A percentile compares a stretch with the other conserved stretches of the same genome.
Evolutionary conservation across 2,888 invertebrate species (phyloP).

Genomic region (Lithophane ornitopus): DNA sequence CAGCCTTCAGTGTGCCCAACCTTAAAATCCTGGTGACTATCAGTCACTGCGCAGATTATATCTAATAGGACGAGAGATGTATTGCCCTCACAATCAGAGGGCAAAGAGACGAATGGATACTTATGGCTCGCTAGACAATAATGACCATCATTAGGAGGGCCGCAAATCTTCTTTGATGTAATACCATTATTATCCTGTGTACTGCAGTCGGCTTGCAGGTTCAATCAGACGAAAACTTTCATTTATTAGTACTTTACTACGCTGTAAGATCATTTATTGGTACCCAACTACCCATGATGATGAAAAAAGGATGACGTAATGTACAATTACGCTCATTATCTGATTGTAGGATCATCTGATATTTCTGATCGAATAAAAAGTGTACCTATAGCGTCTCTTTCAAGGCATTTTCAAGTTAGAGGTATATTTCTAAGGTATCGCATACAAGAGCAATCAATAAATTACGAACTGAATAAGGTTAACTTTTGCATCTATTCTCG

Average conservation of each 20-base stretch:
- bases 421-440: constrained; percentile 24
- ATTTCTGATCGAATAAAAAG: constrained; percentile 22
- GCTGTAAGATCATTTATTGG: neutral
- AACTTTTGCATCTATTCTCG: constrained; percentile 22
- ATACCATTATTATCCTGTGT: constrained; percentile 53
- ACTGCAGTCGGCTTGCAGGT: constrained; percentile 31
- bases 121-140: constrained; percentile 46
- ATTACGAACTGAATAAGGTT: constrained; percentile 24
- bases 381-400: neutral
- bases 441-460: constrained; percentile 32
- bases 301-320: constrained; percentile 2
- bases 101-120: constrained; percentile 51
- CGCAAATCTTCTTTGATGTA: constrained; percentile 56
- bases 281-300: neutral
- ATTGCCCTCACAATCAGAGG: constrained; percentile 50
- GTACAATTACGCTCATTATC: constrained; percentile 25
- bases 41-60: constrained; percentile 57
- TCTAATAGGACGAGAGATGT: constrained; percentile 57
- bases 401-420: neutral
- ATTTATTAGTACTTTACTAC: constrained; percentile 16
- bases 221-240: constrained; percentile 35
- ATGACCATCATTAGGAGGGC: constrained; percentile 59
- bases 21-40: constrained; percentile 42
- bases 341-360: constrained; percentile 24
- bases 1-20: constrained; percentile 1